These are phyloP conservation scores for Spicauda simplicius DNA, from an alignment of 2,888 invertebrate species.

Conservation along the genomic window DNA sequence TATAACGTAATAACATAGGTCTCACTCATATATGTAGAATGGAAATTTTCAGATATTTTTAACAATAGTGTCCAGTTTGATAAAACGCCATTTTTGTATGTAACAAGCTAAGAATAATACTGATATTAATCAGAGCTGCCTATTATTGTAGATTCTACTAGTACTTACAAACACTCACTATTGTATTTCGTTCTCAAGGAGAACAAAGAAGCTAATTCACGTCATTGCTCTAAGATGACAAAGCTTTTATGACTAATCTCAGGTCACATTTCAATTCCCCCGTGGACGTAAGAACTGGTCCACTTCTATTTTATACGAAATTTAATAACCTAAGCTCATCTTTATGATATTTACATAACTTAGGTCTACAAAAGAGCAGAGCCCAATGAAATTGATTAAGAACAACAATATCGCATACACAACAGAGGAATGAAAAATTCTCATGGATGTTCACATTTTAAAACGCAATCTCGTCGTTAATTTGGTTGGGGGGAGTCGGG, in stretches of 20 bases:
- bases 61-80: not conserved
- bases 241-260: too few relatives aligned
- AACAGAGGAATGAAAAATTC: slow-evolving; percentile 23
- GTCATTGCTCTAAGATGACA: too few relatives aligned
- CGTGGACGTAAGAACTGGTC: too few relatives aligned
- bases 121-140: too few relatives aligned
- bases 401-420: slow-evolving; percentile 3
- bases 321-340: not conserved
- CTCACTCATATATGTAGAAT: not conserved
- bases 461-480: slow-evolving; percentile 43
- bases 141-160: too few relatives aligned
- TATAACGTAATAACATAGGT: not conserved
- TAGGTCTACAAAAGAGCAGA: not conserved
- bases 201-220: too few relatives aligned
- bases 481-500: slow-evolving; percentile 34
- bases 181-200: too few relatives aligned
- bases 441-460: slow-evolving; percentile 40
- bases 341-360: not conserved
- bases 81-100: not conserved
- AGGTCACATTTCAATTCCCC: too few relatives aligned
- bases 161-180: too few relatives aligned
- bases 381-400: slow-evolving; percentile 13
- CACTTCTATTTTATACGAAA: not conserved
- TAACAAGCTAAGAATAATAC: not conserved
- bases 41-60: not conserved